phyloP scores from a whole-genome alignment of 2,888 invertebrate genomes.

The Melanostoma scalare region DNA sequence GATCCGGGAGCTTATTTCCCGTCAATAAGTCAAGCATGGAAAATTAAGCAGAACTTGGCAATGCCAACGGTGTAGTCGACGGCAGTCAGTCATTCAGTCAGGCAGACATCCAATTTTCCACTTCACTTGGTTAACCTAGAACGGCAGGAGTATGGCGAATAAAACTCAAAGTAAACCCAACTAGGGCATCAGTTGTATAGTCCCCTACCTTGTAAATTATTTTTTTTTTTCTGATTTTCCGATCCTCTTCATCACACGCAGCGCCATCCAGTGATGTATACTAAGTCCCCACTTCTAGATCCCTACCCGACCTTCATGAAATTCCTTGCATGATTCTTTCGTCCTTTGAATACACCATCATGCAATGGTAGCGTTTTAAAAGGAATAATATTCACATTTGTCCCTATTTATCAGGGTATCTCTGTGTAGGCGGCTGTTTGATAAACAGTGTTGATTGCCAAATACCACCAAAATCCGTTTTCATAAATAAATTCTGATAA shows the following conservation, averaged over 20 bases:
- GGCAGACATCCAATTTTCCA: constrained; percentile 68
- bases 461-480: constrained; percentile 44
- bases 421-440: constrained; percentile 30
- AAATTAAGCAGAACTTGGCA: constrained; percentile 66
- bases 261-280: too few relatives aligned
- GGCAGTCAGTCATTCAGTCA: constrained; percentile 55
- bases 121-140: constrained; percentile 55
- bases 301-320: constrained; percentile 1
- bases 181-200: constrained; percentile 36
- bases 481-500: constrained; percentile 41
- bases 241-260: neutral
- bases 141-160: constrained; percentile 1
- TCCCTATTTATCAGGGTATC: constrained; percentile 47
- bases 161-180: constrained; percentile 22
- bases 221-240: constrained; percentile 1
- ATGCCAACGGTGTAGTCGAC: constrained; percentile 4
- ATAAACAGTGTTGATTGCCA: constrained; percentile 56
- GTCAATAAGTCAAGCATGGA: constrained; percentile 72
- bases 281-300: neutral
- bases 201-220: neutral
- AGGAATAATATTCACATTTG: constrained; percentile 38
- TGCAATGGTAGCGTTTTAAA: neutral
- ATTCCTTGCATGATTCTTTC: constrained; percentile 35
- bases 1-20: constrained; percentile 69
- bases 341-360: neutral